A percentile compares a stretch with the other conserved stretches of the same genome.
Conservation (phyloP, 2,797 vertebrate genomes). For the Pogonophryne albipinna region DNA sequence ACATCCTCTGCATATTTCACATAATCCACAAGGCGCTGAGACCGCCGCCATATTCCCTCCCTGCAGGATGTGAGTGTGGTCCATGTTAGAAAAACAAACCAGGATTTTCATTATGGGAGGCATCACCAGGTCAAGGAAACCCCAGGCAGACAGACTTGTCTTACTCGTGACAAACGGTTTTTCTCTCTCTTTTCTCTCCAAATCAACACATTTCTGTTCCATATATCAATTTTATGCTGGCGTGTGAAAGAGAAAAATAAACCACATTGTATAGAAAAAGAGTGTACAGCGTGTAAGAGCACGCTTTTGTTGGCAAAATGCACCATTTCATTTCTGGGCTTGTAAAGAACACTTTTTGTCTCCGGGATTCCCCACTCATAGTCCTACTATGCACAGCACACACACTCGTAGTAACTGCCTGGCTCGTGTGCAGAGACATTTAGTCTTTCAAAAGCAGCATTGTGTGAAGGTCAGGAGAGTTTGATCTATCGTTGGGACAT, state of each 20-base stretch:
- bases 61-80: slow-evolving; percentile 63
- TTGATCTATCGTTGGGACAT: slow-evolving; percentile 77
- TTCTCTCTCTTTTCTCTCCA: slow-evolving; percentile 29
- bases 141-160: slow-evolving; percentile 46
- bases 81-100: slow-evolving; percentile 73
- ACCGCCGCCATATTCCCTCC: slow-evolving; percentile 58
- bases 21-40: slow-evolving; percentile 72
- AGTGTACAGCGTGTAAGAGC: slow-evolving; percentile 36
- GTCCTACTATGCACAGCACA: slow-evolving; percentile 5
- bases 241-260: slow-evolving; percentile 45
- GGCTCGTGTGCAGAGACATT: slow-evolving; percentile 66
- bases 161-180: slow-evolving; percentile 37
- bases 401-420: slow-evolving; percentile 28
- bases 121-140: slow-evolving; percentile 55
- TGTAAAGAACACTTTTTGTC: slow-evolving; percentile 54
- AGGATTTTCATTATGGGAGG: slow-evolving; percentile 72
- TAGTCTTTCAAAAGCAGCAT: slow-evolving; percentile 81
- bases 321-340: slow-evolving; percentile 45
- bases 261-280: slow-evolving; percentile 48
- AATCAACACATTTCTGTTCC: slow-evolving; percentile 51
- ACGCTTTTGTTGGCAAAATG: slow-evolving; percentile 59
- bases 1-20: slow-evolving; percentile 75
- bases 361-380: slow-evolving; percentile 69
- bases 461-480: slow-evolving; percentile 84
- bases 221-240: slow-evolving; percentile 43